phyloP scores from a whole-genome alignment of 2,888 invertebrate species.

The Microplitis deprimator region DNA sequence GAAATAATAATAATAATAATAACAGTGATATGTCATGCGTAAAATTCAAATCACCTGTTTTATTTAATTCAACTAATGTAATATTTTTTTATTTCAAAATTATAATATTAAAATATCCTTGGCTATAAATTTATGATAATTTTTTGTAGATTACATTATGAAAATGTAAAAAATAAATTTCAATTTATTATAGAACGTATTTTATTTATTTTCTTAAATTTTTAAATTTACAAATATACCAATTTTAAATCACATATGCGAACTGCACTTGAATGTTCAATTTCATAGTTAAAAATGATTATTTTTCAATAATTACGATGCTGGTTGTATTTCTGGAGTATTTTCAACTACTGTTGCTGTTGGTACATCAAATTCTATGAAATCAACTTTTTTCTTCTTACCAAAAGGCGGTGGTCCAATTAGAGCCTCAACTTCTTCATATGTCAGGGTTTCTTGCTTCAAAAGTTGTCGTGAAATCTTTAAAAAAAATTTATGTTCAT shows the following conservation, averaged over 20 bases:
- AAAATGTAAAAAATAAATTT: no score
- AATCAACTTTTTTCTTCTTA: slow-evolving; percentile 82
- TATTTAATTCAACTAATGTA: no score
- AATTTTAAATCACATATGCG: neutral
- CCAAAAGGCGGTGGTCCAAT: slow-evolving; percentile 91
- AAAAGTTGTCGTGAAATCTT: slow-evolving; percentile 91
- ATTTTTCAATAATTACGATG: slow-evolving; percentile 36
- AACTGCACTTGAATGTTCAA: neutral
- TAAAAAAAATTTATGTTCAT: slow-evolving; percentile 50
- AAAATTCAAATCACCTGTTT: no score
- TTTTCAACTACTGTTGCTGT: slow-evolving; percentile 46
- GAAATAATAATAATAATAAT: no score
- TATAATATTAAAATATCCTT: no score
- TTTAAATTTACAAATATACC: neutral
- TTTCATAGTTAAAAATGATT: neutral
- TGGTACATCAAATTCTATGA: slow-evolving; percentile 81
- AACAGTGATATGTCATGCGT: no score
- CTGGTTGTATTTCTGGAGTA: slow-evolving; percentile 32
- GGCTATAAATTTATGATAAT: no score
- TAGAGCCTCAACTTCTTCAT: slow-evolving; percentile 88
- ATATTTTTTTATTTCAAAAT: no score
- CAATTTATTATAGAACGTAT: no score
- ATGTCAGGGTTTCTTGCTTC: slow-evolving; percentile 92
- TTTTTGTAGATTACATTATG: no score
- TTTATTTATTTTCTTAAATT: no score